A percentile compares a stretch with the other conserved stretches of the same genome.
phyloP scores from a whole-genome alignment of 2,888 invertebrate genomes.

The Chydorus sphaericus region DNA sequence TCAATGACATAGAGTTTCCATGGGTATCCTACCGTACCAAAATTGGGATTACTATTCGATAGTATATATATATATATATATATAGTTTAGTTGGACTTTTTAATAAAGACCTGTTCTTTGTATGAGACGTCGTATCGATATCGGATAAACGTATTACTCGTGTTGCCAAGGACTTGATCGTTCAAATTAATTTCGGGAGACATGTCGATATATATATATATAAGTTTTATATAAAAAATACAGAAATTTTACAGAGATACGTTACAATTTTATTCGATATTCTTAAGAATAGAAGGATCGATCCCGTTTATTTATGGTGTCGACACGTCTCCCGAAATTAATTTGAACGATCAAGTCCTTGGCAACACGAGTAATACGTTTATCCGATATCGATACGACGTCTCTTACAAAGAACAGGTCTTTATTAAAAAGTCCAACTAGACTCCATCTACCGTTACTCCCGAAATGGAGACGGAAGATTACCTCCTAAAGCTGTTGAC shows the following conservation, averaged over 20 bases:
- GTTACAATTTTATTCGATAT: no score
- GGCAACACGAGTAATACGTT: slow-evolving; percentile 31
- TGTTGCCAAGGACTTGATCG: no score
- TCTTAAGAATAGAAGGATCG: no score
- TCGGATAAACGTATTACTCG: no score
- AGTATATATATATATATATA: slow-evolving; percentile 34
- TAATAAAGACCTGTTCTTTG: no score
- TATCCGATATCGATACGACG: slow-evolving; percentile 27
- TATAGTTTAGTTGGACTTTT: not conserved
- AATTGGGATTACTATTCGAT: slow-evolving; percentile 67
- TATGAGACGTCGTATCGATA: no score
- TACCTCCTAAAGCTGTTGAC: slow-evolving; percentile 27
- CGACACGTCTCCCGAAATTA: slow-evolving; percentile 34
- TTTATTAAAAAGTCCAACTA: slow-evolving; percentile 40
- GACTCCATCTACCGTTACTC: slow-evolving; percentile 36
- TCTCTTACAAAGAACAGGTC: slow-evolving; percentile 33
- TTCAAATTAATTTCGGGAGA: no score
- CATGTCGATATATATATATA: no score
- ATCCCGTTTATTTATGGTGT: slow-evolving; percentile 52
- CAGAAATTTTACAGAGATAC: no score
- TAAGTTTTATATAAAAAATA: no score
- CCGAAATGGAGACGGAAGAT: slow-evolving; percentile 27
- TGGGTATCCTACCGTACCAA: slow-evolving; percentile 71
- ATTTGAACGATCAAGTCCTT: slow-evolving; percentile 30
- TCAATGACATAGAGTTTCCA: slow-evolving; percentile 60